Conservation (phyloP, 2,797 vertebrate genomes). For the Macropus fuliginosus region DNA sequence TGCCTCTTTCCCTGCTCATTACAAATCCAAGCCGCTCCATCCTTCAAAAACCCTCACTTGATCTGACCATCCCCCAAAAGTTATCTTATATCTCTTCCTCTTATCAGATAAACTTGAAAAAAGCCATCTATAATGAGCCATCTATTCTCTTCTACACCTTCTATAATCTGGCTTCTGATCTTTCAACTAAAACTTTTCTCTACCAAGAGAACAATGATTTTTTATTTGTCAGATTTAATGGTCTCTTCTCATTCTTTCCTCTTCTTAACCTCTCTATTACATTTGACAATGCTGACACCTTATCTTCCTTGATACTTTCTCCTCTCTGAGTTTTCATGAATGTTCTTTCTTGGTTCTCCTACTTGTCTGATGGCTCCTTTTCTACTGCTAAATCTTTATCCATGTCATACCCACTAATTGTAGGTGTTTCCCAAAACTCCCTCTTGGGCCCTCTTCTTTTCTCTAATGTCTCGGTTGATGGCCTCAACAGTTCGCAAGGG, state of each 20-base stretch:
- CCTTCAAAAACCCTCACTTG: neutral
- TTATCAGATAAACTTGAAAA: neutral
- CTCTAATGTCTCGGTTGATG: neutral
- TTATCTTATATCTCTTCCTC: neutral
- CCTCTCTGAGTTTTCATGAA: neutral
- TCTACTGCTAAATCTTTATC: neutral
- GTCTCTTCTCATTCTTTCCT: neutral
- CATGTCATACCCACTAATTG: neutral
- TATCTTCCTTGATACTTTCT: neutral
- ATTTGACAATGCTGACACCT: neutral
- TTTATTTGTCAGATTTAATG: neutral
- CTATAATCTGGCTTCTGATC: neutral
- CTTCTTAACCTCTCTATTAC: neutral
- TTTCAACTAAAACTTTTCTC: neutral
- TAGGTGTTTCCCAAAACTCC: neutral
- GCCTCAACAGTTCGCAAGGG: neutral
- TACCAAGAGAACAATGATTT: neutral
- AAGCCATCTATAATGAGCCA: neutral
- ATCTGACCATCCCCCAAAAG: neutral
- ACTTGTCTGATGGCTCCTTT: neutral
- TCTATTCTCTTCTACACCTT: neutral
- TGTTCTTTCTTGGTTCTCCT: neutral
- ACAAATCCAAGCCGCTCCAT: neutral
- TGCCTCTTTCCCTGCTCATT: neutral
- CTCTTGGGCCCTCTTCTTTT: neutral